phyloP scores from a whole-genome alignment of 1,140 invertebrate genomes.

The Apis dorsata region DNA sequence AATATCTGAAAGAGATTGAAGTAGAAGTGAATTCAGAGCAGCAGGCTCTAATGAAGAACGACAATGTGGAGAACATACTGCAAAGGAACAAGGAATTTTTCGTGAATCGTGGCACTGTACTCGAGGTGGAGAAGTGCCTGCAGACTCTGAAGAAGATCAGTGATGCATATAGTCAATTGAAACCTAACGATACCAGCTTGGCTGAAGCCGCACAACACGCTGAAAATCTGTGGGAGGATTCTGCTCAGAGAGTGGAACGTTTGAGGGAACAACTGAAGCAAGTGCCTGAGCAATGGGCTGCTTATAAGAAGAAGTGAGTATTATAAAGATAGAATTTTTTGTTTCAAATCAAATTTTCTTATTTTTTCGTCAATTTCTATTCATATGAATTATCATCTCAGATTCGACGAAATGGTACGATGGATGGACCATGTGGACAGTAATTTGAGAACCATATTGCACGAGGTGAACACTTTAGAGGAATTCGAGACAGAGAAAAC shows the following conservation, averaged over 20 bases:
- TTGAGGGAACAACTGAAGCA: slow-evolving; percentile 89
- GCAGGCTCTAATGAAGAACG: slow-evolving; percentile 91
- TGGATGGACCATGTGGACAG: slow-evolving; percentile 96
- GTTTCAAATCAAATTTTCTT: neutral
- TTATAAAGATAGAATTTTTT: neutral
- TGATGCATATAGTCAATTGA: slow-evolving; percentile 83
- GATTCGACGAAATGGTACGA: slow-evolving; percentile 89
- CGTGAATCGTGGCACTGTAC: slow-evolving; percentile 84
- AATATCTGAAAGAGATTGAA: slow-evolving; percentile 93
- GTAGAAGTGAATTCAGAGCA: slow-evolving; percentile 92
- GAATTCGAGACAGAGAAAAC: slow-evolving; percentile 94
- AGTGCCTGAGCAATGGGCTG: slow-evolving; percentile 94
- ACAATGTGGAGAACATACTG: slow-evolving; percentile 89
- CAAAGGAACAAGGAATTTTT: slow-evolving; percentile 89
- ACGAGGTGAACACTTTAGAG: slow-evolving; percentile 90
- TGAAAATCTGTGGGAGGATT: slow-evolving; percentile 86
- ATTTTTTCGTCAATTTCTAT: neutral
- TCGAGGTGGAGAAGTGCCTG: slow-evolving; percentile 87
- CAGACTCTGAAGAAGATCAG: slow-evolving; percentile 87
- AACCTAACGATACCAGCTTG: slow-evolving; percentile 84
- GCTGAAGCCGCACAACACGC: slow-evolving; percentile 85
- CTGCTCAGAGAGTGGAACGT: slow-evolving; percentile 85
- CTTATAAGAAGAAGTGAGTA: slow-evolving; percentile 88
- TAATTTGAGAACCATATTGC: slow-evolving; percentile 89
- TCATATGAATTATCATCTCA: slow-evolving; percentile 65